These are phyloP conservation scores for Conchocele bisecta DNA, from an alignment of 2,888 invertebrate genomes.

Conservation along the genomic window DNA sequence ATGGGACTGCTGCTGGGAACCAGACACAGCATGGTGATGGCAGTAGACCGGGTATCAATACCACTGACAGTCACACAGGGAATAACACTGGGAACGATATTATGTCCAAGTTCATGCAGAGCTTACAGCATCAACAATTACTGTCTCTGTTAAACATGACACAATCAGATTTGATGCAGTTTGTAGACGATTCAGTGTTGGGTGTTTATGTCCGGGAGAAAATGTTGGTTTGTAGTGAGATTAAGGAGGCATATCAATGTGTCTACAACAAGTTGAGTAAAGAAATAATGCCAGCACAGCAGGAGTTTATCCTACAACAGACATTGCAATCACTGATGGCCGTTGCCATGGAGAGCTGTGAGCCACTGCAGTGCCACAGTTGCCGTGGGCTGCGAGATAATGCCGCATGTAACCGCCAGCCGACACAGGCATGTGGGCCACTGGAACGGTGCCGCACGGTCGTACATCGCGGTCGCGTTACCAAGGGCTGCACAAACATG, in stretches of 20 bases:
- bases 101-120: too few relatives aligned
- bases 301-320: constrained; percentile 27
- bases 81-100: too few relatives aligned
- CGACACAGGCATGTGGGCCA: constrained; percentile 21
- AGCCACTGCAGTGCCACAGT: constrained; percentile 25
- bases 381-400: constrained; percentile 34
- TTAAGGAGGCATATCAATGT: constrained; percentile 13
- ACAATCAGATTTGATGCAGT: not conserved
- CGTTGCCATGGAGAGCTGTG: constrained; percentile 25
- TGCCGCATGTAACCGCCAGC: constrained; percentile 41
- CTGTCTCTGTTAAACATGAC: constrained; percentile 1
- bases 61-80: too few relatives aligned
- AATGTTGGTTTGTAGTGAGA: constrained; percentile 18
- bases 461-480: constrained; percentile 7
- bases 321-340: constrained; percentile 8
- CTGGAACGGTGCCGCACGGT: constrained; percentile 37
- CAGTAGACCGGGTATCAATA: too few relatives aligned
- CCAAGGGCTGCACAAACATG: constrained; percentile 34
- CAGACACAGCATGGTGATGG: constrained; percentile 1
- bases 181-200: constrained; percentile 1
- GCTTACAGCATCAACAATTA: too few relatives aligned
- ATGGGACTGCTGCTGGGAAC: not conserved
- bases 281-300: constrained; percentile 14
- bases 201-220: constrained; percentile 11
- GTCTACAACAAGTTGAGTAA: constrained; percentile 14